Evolutionary conservation across 2,797 vertebrate species (phyloP), one percentile per base, ranked within the genome.

Genomic region (Tapirus indicus): DNA sequence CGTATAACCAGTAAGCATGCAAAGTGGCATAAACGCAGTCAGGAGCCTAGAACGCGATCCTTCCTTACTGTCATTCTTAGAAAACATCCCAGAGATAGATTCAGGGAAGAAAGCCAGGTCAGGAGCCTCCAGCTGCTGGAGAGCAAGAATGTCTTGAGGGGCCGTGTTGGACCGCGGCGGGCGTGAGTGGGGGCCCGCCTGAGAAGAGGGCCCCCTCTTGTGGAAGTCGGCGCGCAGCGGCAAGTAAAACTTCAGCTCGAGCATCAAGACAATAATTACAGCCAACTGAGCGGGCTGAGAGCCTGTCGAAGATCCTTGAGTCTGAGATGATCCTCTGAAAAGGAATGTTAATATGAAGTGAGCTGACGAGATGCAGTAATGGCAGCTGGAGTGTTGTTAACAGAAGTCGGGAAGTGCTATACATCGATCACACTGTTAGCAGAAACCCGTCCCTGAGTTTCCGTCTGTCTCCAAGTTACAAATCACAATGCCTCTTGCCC

Each of bases 141-240:
- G 21, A 64, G 18, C 12, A 0, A 1, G 7, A 13, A 27, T 0
- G 47, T 16, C 25, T 44, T 32, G 54, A 14, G 20, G 71, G 14
- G 1, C 1, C 47, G 0, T 23, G 17, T 11, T 3, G 20, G 69
- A n/a, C 68, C 0, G 1, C 0, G 1, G 3, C 23, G 52, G 6
- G 23, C 47, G 13, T 49, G 14, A 78, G 56, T 1, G 0, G 3
- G 3, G 17, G 7, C 14, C 8, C 5, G 23, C n/a, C 77, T 18
- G 25, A 38, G 85, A 88, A 62, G 56, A 44, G 6, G 41, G 25
- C 0, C 17, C 16, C 13, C 6, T 54, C 77, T 27, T 0, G 18
- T 14, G 23, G 17, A 87, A 29, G n/a, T 1, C 32, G 72, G 71
- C 49, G 1, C 2, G 1, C 29, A 8, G n/a, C n/a, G 1, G 21